phyloP scores from a whole-genome alignment of 2,797 vertebrate species.

The Chelon auratus region DNA sequence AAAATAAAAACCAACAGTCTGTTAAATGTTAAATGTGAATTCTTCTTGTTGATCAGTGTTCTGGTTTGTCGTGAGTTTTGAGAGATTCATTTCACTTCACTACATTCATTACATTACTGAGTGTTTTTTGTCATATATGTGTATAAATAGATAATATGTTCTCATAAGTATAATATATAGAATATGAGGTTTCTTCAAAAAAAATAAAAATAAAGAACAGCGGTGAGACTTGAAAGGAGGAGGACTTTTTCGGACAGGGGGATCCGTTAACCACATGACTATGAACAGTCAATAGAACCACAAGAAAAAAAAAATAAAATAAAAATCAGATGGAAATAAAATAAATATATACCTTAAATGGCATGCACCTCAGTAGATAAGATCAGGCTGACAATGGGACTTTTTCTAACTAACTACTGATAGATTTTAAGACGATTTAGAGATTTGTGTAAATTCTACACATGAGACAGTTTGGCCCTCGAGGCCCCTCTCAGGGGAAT shows the following conservation, averaged over 20 bases:
- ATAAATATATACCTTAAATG: conserved; percentile 76
- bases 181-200: conserved; percentile 39
- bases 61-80: conserved; percentile 24
- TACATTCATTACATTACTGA: conserved; percentile 75
- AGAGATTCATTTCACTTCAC: conserved; percentile 53
- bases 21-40: conserved; percentile 46
- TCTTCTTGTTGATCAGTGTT: conserved; percentile 42
- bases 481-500: conserved; percentile 51
- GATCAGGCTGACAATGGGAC: conserved; percentile 52
- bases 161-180: conserved; percentile 42
- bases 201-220: conserved; percentile 30
- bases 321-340: conserved; percentile 45
- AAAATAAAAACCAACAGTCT: conserved; percentile 60
- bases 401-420: background rate
- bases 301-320: conserved; percentile 36
- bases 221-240: conserved; percentile 69
- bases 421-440: conserved; percentile 18
- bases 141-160: conserved; percentile 53
- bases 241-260: conserved; percentile 79
- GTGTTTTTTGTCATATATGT: conserved; percentile 39
- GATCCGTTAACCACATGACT: conserved; percentile 77
- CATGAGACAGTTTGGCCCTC: conserved; percentile 38
- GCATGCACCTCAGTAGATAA: conserved; percentile 81
- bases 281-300: conserved; percentile 54
- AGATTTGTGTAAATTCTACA: conserved; percentile 40